phyloP scores from a whole-genome alignment of 2,113 vertebrate genomes.

The Laterallus jamaicensis region DNA sequence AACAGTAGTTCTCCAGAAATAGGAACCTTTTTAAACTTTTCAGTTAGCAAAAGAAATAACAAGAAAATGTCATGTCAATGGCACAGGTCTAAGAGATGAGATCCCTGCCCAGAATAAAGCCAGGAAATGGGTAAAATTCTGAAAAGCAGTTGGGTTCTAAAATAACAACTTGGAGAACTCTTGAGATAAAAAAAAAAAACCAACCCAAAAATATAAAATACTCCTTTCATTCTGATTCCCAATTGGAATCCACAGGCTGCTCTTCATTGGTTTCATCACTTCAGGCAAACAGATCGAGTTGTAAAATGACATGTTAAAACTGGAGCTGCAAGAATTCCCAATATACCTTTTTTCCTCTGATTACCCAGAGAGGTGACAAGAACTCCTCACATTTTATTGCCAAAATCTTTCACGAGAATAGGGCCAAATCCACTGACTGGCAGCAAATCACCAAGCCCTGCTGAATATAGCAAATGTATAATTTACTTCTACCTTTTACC shows the following conservation, averaged over 20 bases:
- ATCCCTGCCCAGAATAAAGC: background rate
- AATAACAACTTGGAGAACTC: background rate
- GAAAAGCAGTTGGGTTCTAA: background rate
- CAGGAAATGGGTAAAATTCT: background rate
- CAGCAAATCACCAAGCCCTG: background rate
- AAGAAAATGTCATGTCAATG: background rate
- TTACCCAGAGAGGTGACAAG: background rate
- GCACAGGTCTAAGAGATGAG: fast-evolving
- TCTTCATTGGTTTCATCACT: background rate
- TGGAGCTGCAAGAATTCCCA: background rate
- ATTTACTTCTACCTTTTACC: background rate
- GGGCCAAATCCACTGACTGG: background rate
- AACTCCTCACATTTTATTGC: background rate
- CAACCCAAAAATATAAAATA: background rate
- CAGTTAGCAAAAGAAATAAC: background rate
- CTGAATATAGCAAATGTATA: background rate
- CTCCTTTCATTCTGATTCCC: background rate
- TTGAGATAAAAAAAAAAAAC: background rate
- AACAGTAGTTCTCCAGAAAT: background rate
- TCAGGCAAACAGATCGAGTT: background rate
- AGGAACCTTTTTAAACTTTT: fast-evolving
- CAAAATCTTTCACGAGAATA: background rate
- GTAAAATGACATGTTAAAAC: background rate
- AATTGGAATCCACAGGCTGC: background rate
- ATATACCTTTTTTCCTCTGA: background rate